Evolutionary conservation across 2,797 vertebrate genomes (phyloP).

Genomic region (Acropternis orthonyx): DNA sequence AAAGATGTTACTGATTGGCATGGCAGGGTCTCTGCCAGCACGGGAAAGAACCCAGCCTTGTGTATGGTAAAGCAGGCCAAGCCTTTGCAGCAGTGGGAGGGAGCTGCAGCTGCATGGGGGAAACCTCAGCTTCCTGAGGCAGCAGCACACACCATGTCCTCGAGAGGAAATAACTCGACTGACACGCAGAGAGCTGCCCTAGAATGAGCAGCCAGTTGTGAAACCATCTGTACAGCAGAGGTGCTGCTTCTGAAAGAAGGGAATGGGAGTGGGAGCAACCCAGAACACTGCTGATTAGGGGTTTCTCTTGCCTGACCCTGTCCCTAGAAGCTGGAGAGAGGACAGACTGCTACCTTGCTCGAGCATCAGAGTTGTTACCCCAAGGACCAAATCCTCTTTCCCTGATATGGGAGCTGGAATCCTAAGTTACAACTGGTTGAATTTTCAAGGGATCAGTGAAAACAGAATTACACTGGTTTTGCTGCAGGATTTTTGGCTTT

Average conservation of each 20-base stretch:
- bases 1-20: background rate
- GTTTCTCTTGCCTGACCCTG: background rate
- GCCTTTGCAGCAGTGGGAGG: background rate
- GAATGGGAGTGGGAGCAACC: background rate
- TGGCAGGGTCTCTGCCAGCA: background rate
- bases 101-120: background rate
- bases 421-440: background rate
- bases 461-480: background rate
- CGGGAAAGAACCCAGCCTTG: background rate
- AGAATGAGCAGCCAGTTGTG: background rate
- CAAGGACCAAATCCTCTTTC: background rate
- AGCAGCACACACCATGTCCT: rapidly evolving
- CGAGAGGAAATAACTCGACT: background rate
- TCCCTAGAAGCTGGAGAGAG: background rate
- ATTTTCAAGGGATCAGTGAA: background rate
- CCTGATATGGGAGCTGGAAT: background rate
- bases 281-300: background rate
- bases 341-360: background rate
- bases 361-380: background rate
- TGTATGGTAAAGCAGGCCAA: too few relatives aligned
- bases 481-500: background rate
- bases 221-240: background rate
- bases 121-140: background rate
- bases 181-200: background rate
- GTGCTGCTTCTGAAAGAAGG: background rate